Conservation (phyloP, 2,888 invertebrate species). For the Chymomyza caudatula region DNA sequence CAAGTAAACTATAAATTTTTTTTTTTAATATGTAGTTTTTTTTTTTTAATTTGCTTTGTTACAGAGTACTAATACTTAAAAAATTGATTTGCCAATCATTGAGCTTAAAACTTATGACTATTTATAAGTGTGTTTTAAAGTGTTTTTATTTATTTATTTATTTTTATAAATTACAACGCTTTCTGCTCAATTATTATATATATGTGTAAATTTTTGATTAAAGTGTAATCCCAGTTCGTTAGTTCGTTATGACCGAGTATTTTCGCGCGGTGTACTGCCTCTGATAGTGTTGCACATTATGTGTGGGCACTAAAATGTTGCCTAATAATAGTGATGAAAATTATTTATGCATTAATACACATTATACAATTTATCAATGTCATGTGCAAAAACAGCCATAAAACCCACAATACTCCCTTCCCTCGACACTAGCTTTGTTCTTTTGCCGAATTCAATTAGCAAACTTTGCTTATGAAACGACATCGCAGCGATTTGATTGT, state of each 20-base stretch:
- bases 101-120: constrained; percentile 70
- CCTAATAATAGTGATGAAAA: constrained; percentile 64
- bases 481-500: neutral
- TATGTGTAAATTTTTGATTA: constrained; percentile 20
- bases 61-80: constrained; percentile 17
- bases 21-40: constrained; percentile 15
- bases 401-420: neutral
- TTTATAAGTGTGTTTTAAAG: neutral
- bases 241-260: constrained; percentile 76
- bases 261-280: constrained; percentile 77
- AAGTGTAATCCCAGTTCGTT: constrained; percentile 29
- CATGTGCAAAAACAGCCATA: neutral
- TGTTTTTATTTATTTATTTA: neutral
- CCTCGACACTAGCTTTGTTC: constrained; percentile 37
- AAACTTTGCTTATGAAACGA: constrained; percentile 29
- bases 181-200: constrained; percentile 16
- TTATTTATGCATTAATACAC: constrained; percentile 53
- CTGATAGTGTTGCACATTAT: constrained; percentile 78
- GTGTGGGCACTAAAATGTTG: constrained; percentile 75
- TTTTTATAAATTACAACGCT: constrained; percentile 13
- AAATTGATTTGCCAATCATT: constrained; percentile 41
- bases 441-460: constrained; percentile 59
- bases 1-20: constrained; percentile 6
- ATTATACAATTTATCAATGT: constrained; percentile 11
- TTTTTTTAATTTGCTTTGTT: constrained; percentile 22